These are phyloP conservation scores for Cephalopterus ornatus DNA, from an alignment of 2,113 vertebrate species.

Conservation along the genomic window DNA sequence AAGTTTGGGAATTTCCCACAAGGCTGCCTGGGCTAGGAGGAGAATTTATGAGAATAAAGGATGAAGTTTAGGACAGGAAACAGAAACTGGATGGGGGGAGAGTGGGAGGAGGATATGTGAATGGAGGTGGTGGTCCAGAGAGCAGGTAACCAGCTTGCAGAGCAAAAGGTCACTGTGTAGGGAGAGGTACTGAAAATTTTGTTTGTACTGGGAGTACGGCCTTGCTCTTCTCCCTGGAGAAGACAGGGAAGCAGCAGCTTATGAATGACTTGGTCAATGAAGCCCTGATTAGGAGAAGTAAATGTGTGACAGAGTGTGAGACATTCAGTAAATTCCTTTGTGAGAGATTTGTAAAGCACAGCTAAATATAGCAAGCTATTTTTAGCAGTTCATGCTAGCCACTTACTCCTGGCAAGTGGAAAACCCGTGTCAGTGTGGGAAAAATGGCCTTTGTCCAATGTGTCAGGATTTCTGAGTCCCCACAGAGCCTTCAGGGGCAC, in stretches of 20 bases:
- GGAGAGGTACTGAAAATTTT: not conserved
- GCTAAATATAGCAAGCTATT: slow-evolving; percentile 24
- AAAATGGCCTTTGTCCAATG: not conserved
- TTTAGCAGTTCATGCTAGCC: not conserved
- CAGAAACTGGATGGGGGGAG: not conserved
- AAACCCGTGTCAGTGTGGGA: not conserved
- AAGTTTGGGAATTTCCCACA: not conserved
- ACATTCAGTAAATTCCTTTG: not conserved
- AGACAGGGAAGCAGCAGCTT: not conserved
- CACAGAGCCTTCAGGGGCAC: not conserved
- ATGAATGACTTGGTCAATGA: not conserved
- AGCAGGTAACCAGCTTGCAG: not conserved
- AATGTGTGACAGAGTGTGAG: not conserved
- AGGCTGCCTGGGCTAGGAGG: not conserved
- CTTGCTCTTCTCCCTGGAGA: not conserved
- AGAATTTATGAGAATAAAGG: not conserved
- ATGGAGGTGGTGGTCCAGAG: not conserved
- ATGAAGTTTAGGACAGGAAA: not conserved
- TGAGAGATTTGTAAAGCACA: not conserved
- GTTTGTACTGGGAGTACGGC: not conserved
- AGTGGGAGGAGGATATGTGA: not conserved
- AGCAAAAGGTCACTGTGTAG: not conserved
- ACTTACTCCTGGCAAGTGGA: slow-evolving; percentile 18
- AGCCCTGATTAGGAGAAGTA: not conserved
- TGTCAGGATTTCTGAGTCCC: not conserved